Percentiles rank a stretch among this genome's conserved stretches.
These are phyloP conservation scores for Girardia tigrina DNA, from an alignment of 2,888 invertebrate species.

Conservation along the genomic window DNA sequence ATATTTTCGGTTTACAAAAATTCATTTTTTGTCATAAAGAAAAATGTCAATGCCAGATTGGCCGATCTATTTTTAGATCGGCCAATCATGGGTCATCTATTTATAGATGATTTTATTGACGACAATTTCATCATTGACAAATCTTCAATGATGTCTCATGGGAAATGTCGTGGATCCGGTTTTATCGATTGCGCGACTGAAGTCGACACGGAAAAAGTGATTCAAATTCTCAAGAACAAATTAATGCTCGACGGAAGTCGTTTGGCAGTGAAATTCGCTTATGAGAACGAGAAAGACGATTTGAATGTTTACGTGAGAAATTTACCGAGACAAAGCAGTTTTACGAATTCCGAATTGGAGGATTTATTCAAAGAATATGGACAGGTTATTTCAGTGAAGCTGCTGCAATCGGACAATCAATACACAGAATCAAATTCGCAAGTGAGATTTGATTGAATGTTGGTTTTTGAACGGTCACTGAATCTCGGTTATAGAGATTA, in stretches of 20 bases:
- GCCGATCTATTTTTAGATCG: too few relatives aligned
- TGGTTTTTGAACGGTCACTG: too few relatives aligned
- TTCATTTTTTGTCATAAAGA: too few relatives aligned
- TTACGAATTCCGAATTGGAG: background rate
- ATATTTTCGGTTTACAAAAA: too few relatives aligned
- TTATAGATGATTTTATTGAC: too few relatives aligned
- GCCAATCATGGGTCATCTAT: too few relatives aligned
- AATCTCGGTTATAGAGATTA: too few relatives aligned
- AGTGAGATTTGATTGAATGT: too few relatives aligned
- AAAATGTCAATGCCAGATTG: too few relatives aligned
- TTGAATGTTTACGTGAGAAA: conserved; percentile 29
- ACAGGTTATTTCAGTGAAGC: conserved; percentile 30
- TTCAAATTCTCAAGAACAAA: background rate
- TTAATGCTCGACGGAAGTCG: background rate
- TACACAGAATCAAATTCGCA: too few relatives aligned
- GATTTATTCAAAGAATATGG: conserved; percentile 24
- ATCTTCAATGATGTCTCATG: conserved; percentile 30
- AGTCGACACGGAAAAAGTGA: conserved; percentile 27
- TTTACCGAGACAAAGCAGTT: conserved; percentile 21
- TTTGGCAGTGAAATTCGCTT: too few relatives aligned
- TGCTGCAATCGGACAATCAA: conserved; percentile 9
- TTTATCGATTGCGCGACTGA: conserved; percentile 32
- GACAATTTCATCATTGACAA: too few relatives aligned
- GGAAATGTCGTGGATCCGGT: conserved; percentile 30
- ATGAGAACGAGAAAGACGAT: conserved; percentile 29